Conservation (phyloP, 2,888 invertebrate species). For the Chrysodeixis includens region DNA sequence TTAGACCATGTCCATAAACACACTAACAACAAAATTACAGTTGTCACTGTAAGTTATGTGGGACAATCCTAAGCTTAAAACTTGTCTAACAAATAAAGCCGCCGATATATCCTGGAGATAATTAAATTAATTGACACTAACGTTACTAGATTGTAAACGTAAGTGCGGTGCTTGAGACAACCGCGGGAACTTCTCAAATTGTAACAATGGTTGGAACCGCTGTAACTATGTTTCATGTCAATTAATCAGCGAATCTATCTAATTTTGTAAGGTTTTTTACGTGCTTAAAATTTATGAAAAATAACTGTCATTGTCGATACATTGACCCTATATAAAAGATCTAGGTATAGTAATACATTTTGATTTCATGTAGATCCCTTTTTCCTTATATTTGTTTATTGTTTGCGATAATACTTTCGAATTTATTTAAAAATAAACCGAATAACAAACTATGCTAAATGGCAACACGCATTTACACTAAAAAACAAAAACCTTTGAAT, state of each 20-base stretch:
- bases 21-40: slow-evolving; percentile 46
- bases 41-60: slow-evolving; percentile 30
- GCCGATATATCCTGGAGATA: slow-evolving; percentile 28
- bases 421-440: neutral
- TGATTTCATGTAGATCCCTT: too few relatives aligned
- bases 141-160: slow-evolving; percentile 11
- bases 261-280: neutral
- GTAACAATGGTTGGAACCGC: slow-evolving; percentile 17
- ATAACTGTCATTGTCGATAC: too few relatives aligned
- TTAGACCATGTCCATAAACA: neutral
- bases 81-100: slow-evolving; percentile 21
- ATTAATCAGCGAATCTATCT: neutral
- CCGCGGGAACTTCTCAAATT: slow-evolving; percentile 16
- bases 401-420: neutral
- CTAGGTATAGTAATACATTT: too few relatives aligned
- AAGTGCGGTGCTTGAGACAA: neutral
- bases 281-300: too few relatives aligned
- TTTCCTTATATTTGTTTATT: too few relatives aligned
- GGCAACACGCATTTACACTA: slow-evolving; percentile 12
- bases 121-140: slow-evolving; percentile 37
- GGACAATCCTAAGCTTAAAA: slow-evolving; percentile 34
- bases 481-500: slow-evolving; percentile 13
- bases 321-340: too few relatives aligned
- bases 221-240: slow-evolving; percentile 13
- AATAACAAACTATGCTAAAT: neutral